These are phyloP conservation scores for Sardinella longiceps DNA, from an alignment of 2,797 vertebrate genomes.

Conservation along the genomic window DNA sequence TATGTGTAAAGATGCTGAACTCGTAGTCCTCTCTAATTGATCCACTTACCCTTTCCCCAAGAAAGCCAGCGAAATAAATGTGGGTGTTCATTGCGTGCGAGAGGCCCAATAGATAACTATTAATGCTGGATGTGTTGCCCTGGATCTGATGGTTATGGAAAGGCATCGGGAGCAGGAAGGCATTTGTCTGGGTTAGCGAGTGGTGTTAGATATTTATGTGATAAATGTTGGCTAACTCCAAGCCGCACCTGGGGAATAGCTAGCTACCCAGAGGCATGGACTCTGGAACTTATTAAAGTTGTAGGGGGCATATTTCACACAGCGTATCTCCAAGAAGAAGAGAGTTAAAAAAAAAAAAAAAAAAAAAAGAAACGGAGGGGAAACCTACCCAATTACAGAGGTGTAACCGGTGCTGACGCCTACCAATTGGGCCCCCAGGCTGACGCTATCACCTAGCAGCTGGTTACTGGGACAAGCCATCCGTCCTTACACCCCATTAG, in stretches of 20 bases:
- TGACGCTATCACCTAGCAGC: slow-evolving; percentile 54
- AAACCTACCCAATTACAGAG: slow-evolving; percentile 78
- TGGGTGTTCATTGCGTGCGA: slow-evolving; percentile 88
- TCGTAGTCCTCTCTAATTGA: slow-evolving; percentile 95
- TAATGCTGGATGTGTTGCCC: slow-evolving; percentile 84
- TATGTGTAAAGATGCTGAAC: slow-evolving; percentile 97
- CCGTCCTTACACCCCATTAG: slow-evolving; percentile 16
- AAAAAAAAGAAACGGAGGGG: slow-evolving; percentile 64
- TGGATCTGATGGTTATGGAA: slow-evolving; percentile 75
- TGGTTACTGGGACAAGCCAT: slow-evolving; percentile 44
- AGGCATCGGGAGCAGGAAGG: slow-evolving; percentile 76
- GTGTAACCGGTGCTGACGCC: slow-evolving; percentile 62
- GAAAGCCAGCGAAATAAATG: slow-evolving; percentile 87
- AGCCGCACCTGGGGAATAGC: slow-evolving; percentile 78
- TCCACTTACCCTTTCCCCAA: slow-evolving; percentile 88
- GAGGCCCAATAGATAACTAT: slow-evolving; percentile 91
- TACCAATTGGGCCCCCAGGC: slow-evolving; percentile 56
- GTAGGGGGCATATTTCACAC: slow-evolving; percentile 76
- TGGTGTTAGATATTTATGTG: slow-evolving; percentile 79
- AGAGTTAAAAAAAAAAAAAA: neutral
- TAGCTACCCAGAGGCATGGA: slow-evolving; percentile 70
- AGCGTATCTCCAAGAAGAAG: slow-evolving; percentile 30
- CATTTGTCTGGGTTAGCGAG: slow-evolving; percentile 86
- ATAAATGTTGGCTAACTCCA: slow-evolving; percentile 82
- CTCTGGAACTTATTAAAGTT: slow-evolving; percentile 84